These are phyloP conservation scores for Pagrus major DNA, from an alignment of 2,113 vertebrate genomes.

Conservation along the genomic window DNA sequence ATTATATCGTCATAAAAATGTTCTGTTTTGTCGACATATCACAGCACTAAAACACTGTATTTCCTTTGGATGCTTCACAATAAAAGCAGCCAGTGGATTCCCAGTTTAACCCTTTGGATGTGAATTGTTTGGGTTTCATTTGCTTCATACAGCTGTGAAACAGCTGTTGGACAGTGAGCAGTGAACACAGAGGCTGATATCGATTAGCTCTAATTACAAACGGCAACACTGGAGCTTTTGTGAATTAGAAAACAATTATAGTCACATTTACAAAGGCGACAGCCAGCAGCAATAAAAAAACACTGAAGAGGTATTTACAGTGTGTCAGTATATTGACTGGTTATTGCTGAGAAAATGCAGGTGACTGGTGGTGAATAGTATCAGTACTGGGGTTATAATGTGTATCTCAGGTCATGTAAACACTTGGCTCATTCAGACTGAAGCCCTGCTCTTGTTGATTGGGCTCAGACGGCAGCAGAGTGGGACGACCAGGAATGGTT, in stretches of 20 bases:
- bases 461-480: slow-evolving; percentile 30
- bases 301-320: background rate
- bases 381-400: background rate
- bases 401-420: background rate
- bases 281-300: background rate
- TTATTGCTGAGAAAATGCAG: background rate
- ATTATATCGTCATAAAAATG: no score
- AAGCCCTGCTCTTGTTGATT: slow-evolving; percentile 23
- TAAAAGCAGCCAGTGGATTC: background rate
- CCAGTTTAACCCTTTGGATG: background rate
- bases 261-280: background rate
- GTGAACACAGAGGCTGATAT: no score
- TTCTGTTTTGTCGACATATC: no score
- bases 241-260: background rate
- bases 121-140: background rate
- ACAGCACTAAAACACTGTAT: background rate
- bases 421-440: slow-evolving; percentile 1
- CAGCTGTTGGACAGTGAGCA: background rate
- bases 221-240: background rate
- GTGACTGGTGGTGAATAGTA: background rate
- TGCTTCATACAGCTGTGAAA: background rate
- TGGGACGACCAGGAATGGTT: slow-evolving; percentile 52
- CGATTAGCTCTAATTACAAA: background rate
- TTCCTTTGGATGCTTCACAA: no score
- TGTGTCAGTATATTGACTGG: background rate